These are phyloP conservation scores for Toxotes chatareus DNA, from an alignment of 2,113 vertebrate species.

Conservation along the genomic window DNA sequence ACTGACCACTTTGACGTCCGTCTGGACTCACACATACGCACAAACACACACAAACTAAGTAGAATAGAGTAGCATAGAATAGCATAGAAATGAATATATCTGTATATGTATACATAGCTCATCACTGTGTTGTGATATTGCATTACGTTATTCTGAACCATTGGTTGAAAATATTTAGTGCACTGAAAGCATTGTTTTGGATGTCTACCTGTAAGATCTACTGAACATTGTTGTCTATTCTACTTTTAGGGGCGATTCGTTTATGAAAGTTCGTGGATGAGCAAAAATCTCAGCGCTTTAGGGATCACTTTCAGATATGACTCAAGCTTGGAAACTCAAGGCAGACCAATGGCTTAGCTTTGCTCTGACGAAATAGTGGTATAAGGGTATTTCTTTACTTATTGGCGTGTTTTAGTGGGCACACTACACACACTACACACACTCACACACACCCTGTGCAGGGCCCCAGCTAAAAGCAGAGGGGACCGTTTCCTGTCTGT, in stretches of 20 bases:
- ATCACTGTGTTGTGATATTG: slow-evolving; percentile 3
- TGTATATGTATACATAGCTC: neutral
- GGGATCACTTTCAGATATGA: slow-evolving; percentile 27
- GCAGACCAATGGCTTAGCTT: slow-evolving; percentile 8
- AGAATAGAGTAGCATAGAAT: slow-evolving; percentile 17
- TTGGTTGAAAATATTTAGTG: neutral
- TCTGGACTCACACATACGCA: slow-evolving; percentile 57
- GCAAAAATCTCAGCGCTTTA: slow-evolving; percentile 7
- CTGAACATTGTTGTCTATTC: neutral
- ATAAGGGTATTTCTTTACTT: slow-evolving; percentile 53
- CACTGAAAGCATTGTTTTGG: neutral
- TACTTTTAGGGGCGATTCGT: no score
- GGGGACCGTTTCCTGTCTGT: slow-evolving; percentile 79
- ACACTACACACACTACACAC: slow-evolving; percentile 46
- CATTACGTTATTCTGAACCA: neutral
- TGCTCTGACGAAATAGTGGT: slow-evolving; percentile 29
- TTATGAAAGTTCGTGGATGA: neutral
- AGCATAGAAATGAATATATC: neutral
- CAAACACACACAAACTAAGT: slow-evolving; percentile 35
- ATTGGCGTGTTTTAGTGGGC: slow-evolving; percentile 60
- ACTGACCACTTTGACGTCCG: slow-evolving; percentile 81
- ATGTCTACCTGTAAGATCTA: slow-evolving; percentile 8
- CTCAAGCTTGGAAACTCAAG: slow-evolving; percentile 36
- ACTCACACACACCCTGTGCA: slow-evolving; percentile 50
- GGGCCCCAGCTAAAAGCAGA: slow-evolving; percentile 79